Evolutionary conservation across 2,797 vertebrate genomes (phyloP).

Genomic region (Pyrocephalus nanus): DNA sequence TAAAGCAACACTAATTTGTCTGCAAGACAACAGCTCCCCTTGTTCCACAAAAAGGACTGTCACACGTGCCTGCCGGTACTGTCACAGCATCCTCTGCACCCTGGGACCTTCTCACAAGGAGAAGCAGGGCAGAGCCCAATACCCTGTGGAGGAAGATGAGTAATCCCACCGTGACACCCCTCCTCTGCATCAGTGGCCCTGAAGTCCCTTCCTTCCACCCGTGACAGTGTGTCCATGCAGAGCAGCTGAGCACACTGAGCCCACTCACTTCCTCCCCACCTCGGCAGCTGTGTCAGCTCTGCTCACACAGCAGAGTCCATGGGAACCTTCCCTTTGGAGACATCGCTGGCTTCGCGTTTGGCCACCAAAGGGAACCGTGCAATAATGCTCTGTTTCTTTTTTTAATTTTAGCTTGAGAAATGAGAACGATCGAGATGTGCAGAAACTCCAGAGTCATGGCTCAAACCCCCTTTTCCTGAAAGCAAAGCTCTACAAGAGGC

Average conservation of each 20-base stretch:
- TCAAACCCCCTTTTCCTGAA: neutral
- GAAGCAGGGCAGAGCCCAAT: neutral
- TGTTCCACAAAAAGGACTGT: neutral
- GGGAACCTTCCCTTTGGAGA: neutral
- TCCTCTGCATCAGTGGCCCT: neutral
- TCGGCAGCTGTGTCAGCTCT: neutral
- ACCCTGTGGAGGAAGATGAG: rapidly evolving
- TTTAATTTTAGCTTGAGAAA: neutral
- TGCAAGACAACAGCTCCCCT: neutral
- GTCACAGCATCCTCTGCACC: neutral
- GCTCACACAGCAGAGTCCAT: neutral
- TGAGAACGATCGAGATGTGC: neutral
- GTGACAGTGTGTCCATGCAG: rapidly evolving
- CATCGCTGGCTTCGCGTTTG: rapidly evolving
- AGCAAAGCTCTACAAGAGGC: neutral
- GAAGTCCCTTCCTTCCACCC: neutral
- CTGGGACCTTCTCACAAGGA: neutral
- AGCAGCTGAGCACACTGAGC: neutral
- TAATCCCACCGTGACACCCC: neutral
- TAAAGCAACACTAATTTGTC: neutral
- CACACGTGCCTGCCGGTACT: neutral
- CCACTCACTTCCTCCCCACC: neutral
- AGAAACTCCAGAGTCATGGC: neutral
- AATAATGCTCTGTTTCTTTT: neutral
- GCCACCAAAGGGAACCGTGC: neutral